Evolutionary conservation across 2,113 vertebrate genomes (phyloP).

Genomic region (Euleptes europaea): DNA sequence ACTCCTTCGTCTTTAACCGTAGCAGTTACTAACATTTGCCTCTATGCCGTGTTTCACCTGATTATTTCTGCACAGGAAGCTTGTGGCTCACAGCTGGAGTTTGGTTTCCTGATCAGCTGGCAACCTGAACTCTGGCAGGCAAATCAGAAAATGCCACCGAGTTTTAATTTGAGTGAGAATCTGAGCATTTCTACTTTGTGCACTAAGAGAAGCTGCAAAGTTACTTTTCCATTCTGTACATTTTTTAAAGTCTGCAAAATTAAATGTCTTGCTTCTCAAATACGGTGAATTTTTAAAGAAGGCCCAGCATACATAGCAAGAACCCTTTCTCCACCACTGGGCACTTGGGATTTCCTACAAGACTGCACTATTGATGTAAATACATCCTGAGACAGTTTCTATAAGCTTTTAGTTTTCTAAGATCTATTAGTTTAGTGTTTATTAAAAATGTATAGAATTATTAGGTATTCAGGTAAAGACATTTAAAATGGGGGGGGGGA

Average conservation of each 20-base stretch:
- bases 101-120: not conserved
- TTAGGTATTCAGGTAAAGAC: slow-evolving; percentile 63
- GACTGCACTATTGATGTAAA: slow-evolving; percentile 78
- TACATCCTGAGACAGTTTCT: slow-evolving; percentile 76
- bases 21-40: not conserved
- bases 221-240: slow-evolving; percentile 47
- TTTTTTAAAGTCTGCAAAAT: slow-evolving; percentile 44
- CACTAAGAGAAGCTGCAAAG: slow-evolving; percentile 47
- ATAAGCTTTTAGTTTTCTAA: slow-evolving; percentile 81
- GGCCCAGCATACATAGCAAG: slow-evolving; percentile 44
- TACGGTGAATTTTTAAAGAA: slow-evolving; percentile 47
- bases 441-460: slow-evolving; percentile 75
- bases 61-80: not conserved
- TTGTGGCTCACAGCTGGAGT: not conserved
- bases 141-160: slow-evolving; percentile 41
- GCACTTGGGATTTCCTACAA: slow-evolving; percentile 70
- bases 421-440: slow-evolving; percentile 74
- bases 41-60: not conserved
- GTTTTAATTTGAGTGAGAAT: slow-evolving; percentile 53
- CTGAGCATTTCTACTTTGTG: slow-evolving; percentile 55
- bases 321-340: slow-evolving; percentile 57
- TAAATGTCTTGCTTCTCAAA: slow-evolving; percentile 58
- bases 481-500: slow-evolving; percentile 14
- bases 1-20: not conserved
- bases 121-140: slow-evolving; percentile 24